A percentile compares a stretch with the other conserved stretches of the same genome.
Evolutionary conservation across 2,113 vertebrate genomes (phyloP).

Genomic region (Oryzias woworae): DNA sequence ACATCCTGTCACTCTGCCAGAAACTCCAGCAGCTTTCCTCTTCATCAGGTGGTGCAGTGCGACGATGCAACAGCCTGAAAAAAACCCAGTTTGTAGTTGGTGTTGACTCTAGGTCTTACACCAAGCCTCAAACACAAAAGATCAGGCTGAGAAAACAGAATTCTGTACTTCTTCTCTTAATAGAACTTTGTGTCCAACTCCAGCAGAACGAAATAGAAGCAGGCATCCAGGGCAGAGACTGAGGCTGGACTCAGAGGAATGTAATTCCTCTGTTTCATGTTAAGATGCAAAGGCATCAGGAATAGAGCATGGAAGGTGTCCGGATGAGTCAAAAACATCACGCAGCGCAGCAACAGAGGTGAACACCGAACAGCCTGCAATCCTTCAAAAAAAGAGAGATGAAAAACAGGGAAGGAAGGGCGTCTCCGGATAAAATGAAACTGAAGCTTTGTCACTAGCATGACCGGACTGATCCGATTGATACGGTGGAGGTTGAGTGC

Average conservation of each 20-base stretch:
- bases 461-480: constrained; percentile 60
- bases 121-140: too few relatives aligned
- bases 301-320: constrained; percentile 45
- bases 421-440: constrained; percentile 44
- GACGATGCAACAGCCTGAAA: constrained; percentile 62
- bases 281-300: constrained; percentile 30
- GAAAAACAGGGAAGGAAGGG: constrained; percentile 21
- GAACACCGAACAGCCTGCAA: constrained; percentile 11
- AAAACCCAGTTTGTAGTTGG: constrained; percentile 49
- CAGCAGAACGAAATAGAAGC: constrained; percentile 62
- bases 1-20: constrained; percentile 35
- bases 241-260: constrained; percentile 19
- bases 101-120: background rate
- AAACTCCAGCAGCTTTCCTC: constrained; percentile 25
- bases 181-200: constrained; percentile 35
- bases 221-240: constrained; percentile 35
- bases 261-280: constrained; percentile 14
- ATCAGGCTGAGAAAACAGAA: too few relatives aligned
- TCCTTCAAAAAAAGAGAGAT: constrained; percentile 19
- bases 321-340: constrained; percentile 36
- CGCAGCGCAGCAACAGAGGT: constrained; percentile 8
- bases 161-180: constrained; percentile 6
- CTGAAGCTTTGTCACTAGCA: constrained; percentile 37
- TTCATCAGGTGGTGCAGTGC: constrained; percentile 74
- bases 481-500: constrained; percentile 35